phyloP scores from a whole-genome alignment of 2,797 vertebrate genomes.

The Hephaestus fuliginosus region DNA sequence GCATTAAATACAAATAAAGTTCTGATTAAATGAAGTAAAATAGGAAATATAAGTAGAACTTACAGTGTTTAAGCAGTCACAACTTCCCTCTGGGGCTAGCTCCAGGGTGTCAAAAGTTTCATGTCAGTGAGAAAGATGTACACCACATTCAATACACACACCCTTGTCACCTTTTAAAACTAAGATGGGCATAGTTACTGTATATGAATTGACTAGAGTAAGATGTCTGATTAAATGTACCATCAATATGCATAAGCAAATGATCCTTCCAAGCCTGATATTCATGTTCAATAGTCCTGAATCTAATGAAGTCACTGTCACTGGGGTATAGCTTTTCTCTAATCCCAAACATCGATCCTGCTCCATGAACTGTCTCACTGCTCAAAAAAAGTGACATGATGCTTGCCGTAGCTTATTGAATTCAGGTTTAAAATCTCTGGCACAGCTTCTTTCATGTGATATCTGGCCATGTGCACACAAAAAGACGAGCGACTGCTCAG shows the following conservation, averaged over 20 bases:
- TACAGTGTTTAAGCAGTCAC: neutral
- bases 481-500: slow-evolving; percentile 1
- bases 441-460: neutral
- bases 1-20: neutral
- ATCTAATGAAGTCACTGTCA: slow-evolving; percentile 13
- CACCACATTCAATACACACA: no score
- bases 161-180: no score
- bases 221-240: no score
- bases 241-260: neutral
- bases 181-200: no score
- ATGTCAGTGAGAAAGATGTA: neutral
- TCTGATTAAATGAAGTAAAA: neutral
- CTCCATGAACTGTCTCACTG: slow-evolving; percentile 8
- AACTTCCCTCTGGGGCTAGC: neutral
- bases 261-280: neutral
- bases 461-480: neutral
- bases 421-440: neutral
- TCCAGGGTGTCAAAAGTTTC: neutral
- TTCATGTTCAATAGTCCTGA: neutral
- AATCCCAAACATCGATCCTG: slow-evolving; percentile 12
- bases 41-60: neutral
- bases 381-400: neutral
- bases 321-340: neutral
- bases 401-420: neutral
- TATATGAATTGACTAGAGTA: no score